These are phyloP conservation scores for Atherinosoma microstoma DNA, from an alignment of 2,797 vertebrate species.

Conservation along the genomic window DNA sequence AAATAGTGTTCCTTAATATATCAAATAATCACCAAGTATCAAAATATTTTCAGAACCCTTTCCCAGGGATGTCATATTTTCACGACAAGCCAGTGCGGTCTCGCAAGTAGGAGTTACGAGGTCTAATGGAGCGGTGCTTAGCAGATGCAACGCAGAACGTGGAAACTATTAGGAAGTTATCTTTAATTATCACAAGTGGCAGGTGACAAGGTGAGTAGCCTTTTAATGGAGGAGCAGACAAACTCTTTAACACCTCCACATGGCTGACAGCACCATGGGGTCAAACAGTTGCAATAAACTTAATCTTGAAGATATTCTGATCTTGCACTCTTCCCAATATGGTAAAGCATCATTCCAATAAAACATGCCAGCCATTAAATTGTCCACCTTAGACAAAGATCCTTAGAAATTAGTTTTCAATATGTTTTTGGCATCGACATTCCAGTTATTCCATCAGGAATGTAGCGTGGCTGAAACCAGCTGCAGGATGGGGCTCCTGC, in stretches of 20 bases:
- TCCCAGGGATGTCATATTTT: slow-evolving; percentile 9
- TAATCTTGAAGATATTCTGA: slow-evolving; percentile 3
- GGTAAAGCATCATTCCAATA: background rate
- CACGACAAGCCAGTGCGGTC: background rate
- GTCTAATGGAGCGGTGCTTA: slow-evolving; percentile 8
- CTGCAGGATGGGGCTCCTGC: slow-evolving; percentile 37
- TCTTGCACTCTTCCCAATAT: background rate
- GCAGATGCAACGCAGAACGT: slow-evolving; percentile 54
- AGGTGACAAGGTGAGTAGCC: slow-evolving; percentile 80
- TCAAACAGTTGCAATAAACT: slow-evolving; percentile 22
- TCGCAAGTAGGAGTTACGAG: background rate
- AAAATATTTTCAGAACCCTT: slow-evolving; percentile 17
- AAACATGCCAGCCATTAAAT: background rate
- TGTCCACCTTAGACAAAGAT: slow-evolving; percentile 25
- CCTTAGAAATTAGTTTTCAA: slow-evolving; percentile 31
- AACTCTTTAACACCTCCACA: slow-evolving; percentile 68
- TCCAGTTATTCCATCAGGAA: slow-evolving; percentile 63
- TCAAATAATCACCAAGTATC: slow-evolving; percentile 1
- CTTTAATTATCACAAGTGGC: slow-evolving; percentile 79
- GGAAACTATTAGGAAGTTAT: slow-evolving; percentile 78
- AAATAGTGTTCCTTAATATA: background rate
- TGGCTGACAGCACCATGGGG: slow-evolving; percentile 37
- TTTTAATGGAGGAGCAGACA: slow-evolving; percentile 72
- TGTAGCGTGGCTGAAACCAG: slow-evolving; percentile 45
- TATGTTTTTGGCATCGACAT: slow-evolving; percentile 44